phyloP scores from a whole-genome alignment of 2,888 invertebrate species.

The Rhagonycha lutea region DNA sequence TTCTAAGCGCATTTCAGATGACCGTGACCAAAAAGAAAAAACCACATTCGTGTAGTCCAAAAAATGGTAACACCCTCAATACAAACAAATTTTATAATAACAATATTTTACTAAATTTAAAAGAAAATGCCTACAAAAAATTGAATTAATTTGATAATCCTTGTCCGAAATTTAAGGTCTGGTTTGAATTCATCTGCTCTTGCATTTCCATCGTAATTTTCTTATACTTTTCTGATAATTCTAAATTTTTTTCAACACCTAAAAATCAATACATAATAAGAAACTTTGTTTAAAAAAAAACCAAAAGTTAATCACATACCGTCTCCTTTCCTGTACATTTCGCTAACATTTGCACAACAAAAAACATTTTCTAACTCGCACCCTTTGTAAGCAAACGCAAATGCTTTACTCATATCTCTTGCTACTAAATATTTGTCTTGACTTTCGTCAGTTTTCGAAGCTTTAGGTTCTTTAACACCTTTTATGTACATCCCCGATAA shows the following conservation, averaged over 20 bases:
- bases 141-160: constrained; percentile 43
- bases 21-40: no score
- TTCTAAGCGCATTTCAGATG: no score
- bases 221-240: constrained; percentile 74
- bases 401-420: constrained; percentile 77
- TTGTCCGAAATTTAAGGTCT: constrained; percentile 57
- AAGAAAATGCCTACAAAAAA: neutral
- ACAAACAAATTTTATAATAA: no score
- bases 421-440: constrained; percentile 51
- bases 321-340: constrained; percentile 85
- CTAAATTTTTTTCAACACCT: constrained; percentile 68
- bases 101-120: neutral
- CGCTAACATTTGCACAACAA: constrained; percentile 88
- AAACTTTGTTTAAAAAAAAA: neutral
- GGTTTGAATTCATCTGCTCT: constrained; percentile 61
- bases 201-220: constrained; percentile 72
- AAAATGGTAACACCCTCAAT: no score
- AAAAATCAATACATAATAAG: neutral
- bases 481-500: constrained; percentile 78
- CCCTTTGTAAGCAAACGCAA: constrained; percentile 74
- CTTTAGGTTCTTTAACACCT: constrained; percentile 65
- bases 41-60: no score
- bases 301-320: constrained; percentile 55
- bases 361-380: constrained; percentile 85
- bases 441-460: constrained; percentile 33